Evolutionary conservation across 2,113 vertebrate species (phyloP), one percentile per base, ranked within the genome.

Genomic region (Xenopus laevis): DNA sequence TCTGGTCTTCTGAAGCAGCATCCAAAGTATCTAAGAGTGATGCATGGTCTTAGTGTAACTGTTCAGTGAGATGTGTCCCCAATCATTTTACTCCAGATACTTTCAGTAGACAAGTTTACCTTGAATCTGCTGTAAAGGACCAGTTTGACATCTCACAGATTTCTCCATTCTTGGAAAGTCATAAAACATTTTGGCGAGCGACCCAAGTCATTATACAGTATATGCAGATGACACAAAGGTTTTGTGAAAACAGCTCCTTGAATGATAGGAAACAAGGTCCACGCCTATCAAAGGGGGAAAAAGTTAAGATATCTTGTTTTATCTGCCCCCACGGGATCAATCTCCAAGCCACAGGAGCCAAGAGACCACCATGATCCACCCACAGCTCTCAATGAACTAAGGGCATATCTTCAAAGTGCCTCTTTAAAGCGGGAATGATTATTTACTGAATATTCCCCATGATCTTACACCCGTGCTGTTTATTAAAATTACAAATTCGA

Each of bases 401-500:
- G 6, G 50, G 59, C 67, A 0, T 4, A 53, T 1, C 13, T 78
- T 71, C 68, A 78, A 71, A 78, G 75, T 20, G 17, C 40, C 20
- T 71, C 30, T 53, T 52, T 63, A 50, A 21, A 57, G 53, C 47
- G 33, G 27, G 52, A 64, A 40, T 71, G 18, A 47, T 77, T 71
- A 59, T 71, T 77, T 59, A 57, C 7, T 20, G 67, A 53, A 75
- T 21, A 50, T 27, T 59, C 52, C 66, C 68, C 68, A 30, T 1
- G 16, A 69, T 71, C 33, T 21, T 0, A 23, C 68, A 44, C 44
- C 45, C 59, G 17, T 8, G 23, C 76, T 67, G 45, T 60, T 72
- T 62, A 52, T 62, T 53, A 66, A 15, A 66, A 30, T 18, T 47
- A 20, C 45, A 11, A 5, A 50, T 68, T 58, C 61, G 2, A 57